A percentile compares a stretch with the other conserved stretches of the same genome.
Evolutionary conservation across 2,113 vertebrate species (phyloP).

Genomic region (Scartelaos histophorus): DNA sequence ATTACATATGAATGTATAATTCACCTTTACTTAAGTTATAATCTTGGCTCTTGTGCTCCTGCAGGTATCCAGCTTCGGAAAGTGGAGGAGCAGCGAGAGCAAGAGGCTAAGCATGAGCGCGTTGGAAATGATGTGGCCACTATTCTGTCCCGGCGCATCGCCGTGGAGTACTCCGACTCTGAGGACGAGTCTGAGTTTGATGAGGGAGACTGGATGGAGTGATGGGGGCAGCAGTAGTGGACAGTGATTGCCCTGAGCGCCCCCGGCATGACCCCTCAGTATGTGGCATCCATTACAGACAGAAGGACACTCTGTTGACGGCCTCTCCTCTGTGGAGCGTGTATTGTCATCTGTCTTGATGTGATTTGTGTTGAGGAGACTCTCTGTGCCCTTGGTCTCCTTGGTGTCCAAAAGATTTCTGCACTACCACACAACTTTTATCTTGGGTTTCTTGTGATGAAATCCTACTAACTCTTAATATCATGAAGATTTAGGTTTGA

Average conservation of each 20-base stretch:
- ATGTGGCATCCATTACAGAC: slow-evolving; percentile 25
- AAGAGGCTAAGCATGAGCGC: slow-evolving; percentile 96
- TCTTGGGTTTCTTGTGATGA: slow-evolving; percentile 46
- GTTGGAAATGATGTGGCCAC: slow-evolving; percentile 98
- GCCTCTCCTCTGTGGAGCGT: slow-evolving; percentile 39
- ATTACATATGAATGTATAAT: neutral
- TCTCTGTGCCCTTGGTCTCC: slow-evolving; percentile 43
- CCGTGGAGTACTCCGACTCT: slow-evolving; percentile 97
- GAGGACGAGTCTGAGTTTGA: slow-evolving; percentile 98
- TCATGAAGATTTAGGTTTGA: slow-evolving; percentile 53
- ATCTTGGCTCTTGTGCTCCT: neutral
- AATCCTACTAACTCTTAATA: slow-evolving; percentile 61
- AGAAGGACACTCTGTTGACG: slow-evolving; percentile 21
- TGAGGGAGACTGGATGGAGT: slow-evolving; percentile 98
- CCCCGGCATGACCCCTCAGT: slow-evolving; percentile 17
- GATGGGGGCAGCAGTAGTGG: slow-evolving; percentile 38
- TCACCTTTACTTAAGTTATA: neutral
- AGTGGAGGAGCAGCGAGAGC: slow-evolving; percentile 96
- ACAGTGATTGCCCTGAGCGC: slow-evolving; percentile 21
- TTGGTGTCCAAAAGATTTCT: slow-evolving; percentile 71
- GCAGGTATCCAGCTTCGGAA: slow-evolving; percentile 97
- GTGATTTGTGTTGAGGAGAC: slow-evolving; percentile 51
- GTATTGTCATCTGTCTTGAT: slow-evolving; percentile 36
- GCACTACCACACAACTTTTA: slow-evolving; percentile 71
- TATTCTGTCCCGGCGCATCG: slow-evolving; percentile 95